Evolutionary conservation across 2,113 vertebrate species (phyloP).

Genomic region (Emydocephalus ijimae): DNA sequence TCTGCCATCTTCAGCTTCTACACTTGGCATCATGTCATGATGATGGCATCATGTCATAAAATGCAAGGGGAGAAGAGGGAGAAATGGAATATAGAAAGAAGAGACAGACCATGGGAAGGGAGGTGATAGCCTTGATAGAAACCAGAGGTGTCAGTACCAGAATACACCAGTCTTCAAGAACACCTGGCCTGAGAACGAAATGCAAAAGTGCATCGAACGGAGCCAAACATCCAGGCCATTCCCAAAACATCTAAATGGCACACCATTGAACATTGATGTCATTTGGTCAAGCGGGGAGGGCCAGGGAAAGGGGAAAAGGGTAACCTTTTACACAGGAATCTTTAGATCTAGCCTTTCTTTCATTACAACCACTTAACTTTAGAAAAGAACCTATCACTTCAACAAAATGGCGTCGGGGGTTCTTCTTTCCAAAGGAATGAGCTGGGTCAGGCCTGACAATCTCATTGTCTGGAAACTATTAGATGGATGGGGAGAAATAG

Average conservation of each 20-base stretch:
- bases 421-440: background rate
- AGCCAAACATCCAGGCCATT: background rate
- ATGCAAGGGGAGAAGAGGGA: background rate
- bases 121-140: background rate
- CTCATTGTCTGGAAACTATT: background rate
- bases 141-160: background rate
- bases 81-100: background rate
- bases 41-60: background rate
- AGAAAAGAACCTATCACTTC: background rate
- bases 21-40: background rate
- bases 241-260: background rate
- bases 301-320: background rate
- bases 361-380: background rate
- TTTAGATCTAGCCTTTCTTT: background rate
- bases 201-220: background rate
- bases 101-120: background rate
- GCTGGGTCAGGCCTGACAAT: background rate
- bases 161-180: background rate
- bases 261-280: background rate
- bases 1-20: background rate
- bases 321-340: too few species aligned
- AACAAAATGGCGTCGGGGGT: background rate
- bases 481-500: background rate
- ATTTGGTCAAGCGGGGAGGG: background rate
- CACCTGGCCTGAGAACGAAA: background rate